A percentile compares a stretch with the other conserved stretches of the same genome.
Evolutionary conservation across 1,140 invertebrate genomes (phyloP).

Genomic region (Plectrocnemia conspersa): DNA sequence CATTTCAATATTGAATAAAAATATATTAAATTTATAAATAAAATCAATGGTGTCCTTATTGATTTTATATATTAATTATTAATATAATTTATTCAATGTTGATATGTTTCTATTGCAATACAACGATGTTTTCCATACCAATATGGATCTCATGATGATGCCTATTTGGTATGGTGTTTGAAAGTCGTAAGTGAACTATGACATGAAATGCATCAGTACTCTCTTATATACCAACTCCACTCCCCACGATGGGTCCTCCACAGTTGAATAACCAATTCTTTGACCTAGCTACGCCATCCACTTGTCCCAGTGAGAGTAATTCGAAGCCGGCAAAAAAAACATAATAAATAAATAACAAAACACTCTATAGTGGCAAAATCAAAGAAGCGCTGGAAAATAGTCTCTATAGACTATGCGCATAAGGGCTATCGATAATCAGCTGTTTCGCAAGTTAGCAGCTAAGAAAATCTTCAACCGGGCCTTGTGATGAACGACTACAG

Average conservation of each 20-base stretch:
- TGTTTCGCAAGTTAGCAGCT: background rate
- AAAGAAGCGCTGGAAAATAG: no score
- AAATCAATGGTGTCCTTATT: background rate
- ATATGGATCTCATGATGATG: slow-evolving; percentile 8
- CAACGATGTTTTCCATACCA: slow-evolving; percentile 15
- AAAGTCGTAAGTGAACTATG: slow-evolving; percentile 18
- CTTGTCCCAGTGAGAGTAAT: slow-evolving; percentile 9
- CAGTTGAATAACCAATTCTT: slow-evolving; percentile 13
- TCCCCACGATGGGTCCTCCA: slow-evolving; percentile 4
- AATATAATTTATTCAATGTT: no score
- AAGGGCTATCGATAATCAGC: no score
- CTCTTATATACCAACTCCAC: slow-evolving; percentile 10
- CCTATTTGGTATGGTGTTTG: background rate
- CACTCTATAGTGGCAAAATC: slow-evolving; percentile 7
- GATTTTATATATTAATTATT: no score
- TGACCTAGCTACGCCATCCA: slow-evolving; percentile 16
- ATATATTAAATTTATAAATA: background rate
- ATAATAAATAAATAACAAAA: slow-evolving; percentile 4
- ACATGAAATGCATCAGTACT: slow-evolving; percentile 1
- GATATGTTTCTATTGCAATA: no score
- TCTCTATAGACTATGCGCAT: no score
- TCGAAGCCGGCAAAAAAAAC: background rate
- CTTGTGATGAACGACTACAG: slow-evolving; percentile 16
- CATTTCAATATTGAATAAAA: no score
- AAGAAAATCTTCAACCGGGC: slow-evolving; percentile 13